Percentiles rank a stretch among this genome's conserved stretches.
Evolutionary conservation across 2,888 invertebrate species (phyloP).

Genomic region (Euplexia lucipara): DNA sequence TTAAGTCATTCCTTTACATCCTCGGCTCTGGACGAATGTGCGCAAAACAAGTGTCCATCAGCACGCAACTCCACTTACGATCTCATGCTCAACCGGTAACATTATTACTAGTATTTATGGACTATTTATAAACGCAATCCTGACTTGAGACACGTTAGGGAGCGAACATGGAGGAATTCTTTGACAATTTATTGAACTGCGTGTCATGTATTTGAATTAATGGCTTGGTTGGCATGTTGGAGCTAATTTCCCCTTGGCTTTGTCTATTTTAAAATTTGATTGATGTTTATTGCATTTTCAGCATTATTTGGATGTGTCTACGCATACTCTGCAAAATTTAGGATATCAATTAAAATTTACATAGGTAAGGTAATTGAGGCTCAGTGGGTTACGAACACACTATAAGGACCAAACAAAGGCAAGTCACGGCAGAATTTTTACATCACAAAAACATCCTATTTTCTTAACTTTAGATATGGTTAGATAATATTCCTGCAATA

Average conservation of each 20-base stretch:
- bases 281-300: constrained; percentile 1
- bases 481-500: background rate
- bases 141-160: constrained; percentile 45
- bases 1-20: constrained; percentile 64
- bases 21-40: constrained; percentile 46
- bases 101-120: constrained; percentile 58
- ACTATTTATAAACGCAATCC: constrained; percentile 64
- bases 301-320: background rate
- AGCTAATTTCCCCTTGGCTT: background rate
- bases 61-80: constrained; percentile 65
- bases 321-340: background rate
- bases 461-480: background rate
- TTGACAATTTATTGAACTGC: constrained; percentile 50
- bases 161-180: constrained; percentile 42
- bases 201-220: constrained; percentile 15
- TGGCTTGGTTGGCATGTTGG: constrained; percentile 12
- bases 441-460: too few species aligned
- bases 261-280: constrained; percentile 14
- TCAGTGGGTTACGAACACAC: background rate
- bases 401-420: background rate
- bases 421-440: too few species aligned
- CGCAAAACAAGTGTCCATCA: constrained; percentile 61
- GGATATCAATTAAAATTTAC: background rate
- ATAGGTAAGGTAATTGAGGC: background rate
- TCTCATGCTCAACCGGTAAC: constrained; percentile 61